Conservation (phyloP, 2,797 vertebrate species). For the Premnoplex brunnescens region DNA sequence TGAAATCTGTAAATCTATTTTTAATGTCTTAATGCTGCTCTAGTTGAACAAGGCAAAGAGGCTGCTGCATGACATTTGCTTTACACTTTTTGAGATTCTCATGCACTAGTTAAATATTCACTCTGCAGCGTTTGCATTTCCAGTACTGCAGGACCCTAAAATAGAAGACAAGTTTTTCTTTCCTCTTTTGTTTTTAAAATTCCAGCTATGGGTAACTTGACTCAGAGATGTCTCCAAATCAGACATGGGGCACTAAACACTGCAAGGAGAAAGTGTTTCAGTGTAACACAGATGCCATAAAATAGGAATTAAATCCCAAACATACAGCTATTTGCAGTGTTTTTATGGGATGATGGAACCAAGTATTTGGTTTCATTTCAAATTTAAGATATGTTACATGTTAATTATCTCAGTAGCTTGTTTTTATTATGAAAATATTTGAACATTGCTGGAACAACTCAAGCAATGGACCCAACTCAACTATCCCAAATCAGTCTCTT, state of each 20-base stretch:
- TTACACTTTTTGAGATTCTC: slow-evolving; percentile 44
- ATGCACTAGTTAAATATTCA: slow-evolving; percentile 57
- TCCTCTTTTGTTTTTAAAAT: slow-evolving; percentile 46
- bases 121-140: slow-evolving; percentile 49
- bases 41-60: neutral
- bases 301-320: neutral
- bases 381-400: neutral
- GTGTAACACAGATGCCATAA: neutral
- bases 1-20: slow-evolving; percentile 68
- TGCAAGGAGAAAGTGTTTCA: neutral
- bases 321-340: neutral
- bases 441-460: neutral
- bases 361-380: neutral
- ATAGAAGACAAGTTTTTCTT: slow-evolving; percentile 52
- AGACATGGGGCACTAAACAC: neutral
- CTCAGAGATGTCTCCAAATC: neutral
- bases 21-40: slow-evolving; percentile 54
- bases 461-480: neutral
- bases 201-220: neutral
- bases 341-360: neutral
- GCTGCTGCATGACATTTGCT: slow-evolving; percentile 30
- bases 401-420: neutral
- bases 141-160: slow-evolving; percentile 60
- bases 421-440: neutral
- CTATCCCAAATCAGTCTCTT: neutral